Conservation (phyloP, 2,888 invertebrate species). For the Eupithecia dodoneata region DNA sequence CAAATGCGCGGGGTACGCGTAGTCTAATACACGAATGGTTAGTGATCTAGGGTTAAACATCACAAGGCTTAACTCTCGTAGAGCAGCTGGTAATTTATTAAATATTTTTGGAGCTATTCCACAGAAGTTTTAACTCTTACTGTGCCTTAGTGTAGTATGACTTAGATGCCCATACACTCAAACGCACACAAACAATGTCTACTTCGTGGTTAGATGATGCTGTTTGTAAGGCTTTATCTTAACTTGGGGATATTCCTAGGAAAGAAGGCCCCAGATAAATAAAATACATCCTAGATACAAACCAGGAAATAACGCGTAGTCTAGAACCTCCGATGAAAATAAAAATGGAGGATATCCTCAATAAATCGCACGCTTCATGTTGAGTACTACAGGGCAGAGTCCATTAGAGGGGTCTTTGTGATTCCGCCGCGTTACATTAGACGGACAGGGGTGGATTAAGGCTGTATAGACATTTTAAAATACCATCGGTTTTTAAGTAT, state of each 20-base stretch:
- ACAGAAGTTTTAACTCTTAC: too few species aligned
- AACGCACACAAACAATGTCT: too few species aligned
- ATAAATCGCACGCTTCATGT: conserved; percentile 22
- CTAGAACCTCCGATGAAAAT: conserved; percentile 1
- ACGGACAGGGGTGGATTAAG: conserved; percentile 12
- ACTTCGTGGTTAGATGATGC: too few species aligned
- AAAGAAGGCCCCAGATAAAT: neutral
- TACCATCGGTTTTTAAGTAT: neutral
- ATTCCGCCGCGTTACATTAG: conserved; percentile 33
- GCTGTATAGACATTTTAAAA: neutral
- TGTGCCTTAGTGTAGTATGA: too few species aligned
- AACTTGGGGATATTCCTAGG: neutral
- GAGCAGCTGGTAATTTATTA: too few species aligned
- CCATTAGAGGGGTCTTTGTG: conserved; percentile 36
- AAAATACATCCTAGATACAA: neutral
- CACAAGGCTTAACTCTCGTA: too few species aligned
- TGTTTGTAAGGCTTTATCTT: neutral
- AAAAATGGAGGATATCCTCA: conserved; percentile 19
- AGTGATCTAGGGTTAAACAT: too few species aligned
- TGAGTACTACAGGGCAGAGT: conserved; percentile 14
- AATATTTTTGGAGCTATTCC: too few species aligned
- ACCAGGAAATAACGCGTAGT: neutral
- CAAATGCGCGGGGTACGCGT: too few species aligned
- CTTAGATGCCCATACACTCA: too few species aligned
- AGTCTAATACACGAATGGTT: too few species aligned